Conservation (phyloP, 1,140 invertebrate species). For the Polypedilum pembai region DNA sequence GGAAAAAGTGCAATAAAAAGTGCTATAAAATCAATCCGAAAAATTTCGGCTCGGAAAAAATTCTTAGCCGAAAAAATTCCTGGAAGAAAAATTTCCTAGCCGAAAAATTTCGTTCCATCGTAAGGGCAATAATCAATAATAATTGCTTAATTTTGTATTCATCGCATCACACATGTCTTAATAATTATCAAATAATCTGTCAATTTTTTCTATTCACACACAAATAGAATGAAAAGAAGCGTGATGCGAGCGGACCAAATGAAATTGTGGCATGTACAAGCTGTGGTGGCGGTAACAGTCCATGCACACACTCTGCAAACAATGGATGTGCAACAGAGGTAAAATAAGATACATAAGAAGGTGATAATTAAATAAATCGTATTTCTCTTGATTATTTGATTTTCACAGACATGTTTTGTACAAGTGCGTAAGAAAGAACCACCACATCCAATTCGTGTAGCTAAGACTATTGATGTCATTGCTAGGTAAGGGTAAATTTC, state of each 20-base stretch:
- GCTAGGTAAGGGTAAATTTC: constrained; percentile 44
- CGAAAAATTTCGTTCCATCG: no score
- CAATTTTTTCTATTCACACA: neutral
- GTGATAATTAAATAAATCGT: neutral
- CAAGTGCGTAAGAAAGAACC: constrained; percentile 82
- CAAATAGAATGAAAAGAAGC: constrained; percentile 67
- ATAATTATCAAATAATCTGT: constrained; percentile 25
- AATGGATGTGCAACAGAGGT: constrained; percentile 79
- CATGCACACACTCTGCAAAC: constrained; percentile 75
- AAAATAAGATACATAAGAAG: constrained; percentile 37
- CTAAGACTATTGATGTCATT: constrained; percentile 90
- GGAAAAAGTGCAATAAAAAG: no score
- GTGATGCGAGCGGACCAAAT: constrained; percentile 61
- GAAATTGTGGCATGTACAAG: constrained; percentile 74
- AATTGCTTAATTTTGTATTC: neutral
- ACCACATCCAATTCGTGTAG: constrained; percentile 82
- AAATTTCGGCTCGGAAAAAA: no score
- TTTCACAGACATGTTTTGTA: constrained; percentile 54
- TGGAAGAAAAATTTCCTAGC: no score
- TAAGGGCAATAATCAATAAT: no score
- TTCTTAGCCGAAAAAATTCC: no score
- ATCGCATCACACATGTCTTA: constrained; percentile 1
- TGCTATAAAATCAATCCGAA: no score
- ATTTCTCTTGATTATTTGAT: neutral
- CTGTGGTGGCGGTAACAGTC: constrained; percentile 63